Percentiles rank a stretch among this genome's conserved stretches.
Evolutionary conservation across 1,140 invertebrate species (phyloP).

Genomic region (Drosophila kohkoa): DNA sequence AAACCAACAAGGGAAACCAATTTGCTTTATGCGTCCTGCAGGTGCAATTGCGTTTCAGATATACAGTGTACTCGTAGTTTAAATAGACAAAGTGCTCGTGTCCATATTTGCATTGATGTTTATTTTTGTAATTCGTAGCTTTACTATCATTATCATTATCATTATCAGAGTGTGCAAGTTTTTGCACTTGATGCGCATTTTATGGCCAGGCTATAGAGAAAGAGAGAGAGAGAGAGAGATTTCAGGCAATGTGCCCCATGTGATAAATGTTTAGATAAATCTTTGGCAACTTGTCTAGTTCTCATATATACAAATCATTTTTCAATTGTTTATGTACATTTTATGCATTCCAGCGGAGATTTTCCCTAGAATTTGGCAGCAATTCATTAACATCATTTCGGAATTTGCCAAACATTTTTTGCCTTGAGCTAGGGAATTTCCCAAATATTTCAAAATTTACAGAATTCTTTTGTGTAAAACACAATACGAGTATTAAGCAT

Average conservation of each 20-base stretch:
- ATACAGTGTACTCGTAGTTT: background rate
- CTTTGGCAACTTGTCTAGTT: background rate
- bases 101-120: constrained; percentile 15
- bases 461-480: background rate
- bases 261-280: constrained; percentile 2
- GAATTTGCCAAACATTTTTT: constrained; percentile 3
- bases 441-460: constrained; percentile 1
- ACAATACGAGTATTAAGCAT: background rate
- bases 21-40: constrained; percentile 25
- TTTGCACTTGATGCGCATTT: constrained; percentile 38
- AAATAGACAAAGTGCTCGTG: background rate
- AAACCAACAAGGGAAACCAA: constrained; percentile 38
- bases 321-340: constrained; percentile 20
- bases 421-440: constrained; percentile 13
- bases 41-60: constrained; percentile 79
- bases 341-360: background rate
- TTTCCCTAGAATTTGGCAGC: constrained; percentile 9
- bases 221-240: background rate
- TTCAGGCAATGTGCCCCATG: constrained; percentile 2
- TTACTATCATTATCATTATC: constrained; percentile 15
- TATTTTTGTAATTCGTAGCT: constrained; percentile 33
- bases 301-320: background rate
- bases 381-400: background rate
- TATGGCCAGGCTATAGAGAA: background rate
- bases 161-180: constrained; percentile 6